Evolutionary conservation across 2,888 invertebrate species (phyloP).

Genomic region (Cremastinae sp.): DNA sequence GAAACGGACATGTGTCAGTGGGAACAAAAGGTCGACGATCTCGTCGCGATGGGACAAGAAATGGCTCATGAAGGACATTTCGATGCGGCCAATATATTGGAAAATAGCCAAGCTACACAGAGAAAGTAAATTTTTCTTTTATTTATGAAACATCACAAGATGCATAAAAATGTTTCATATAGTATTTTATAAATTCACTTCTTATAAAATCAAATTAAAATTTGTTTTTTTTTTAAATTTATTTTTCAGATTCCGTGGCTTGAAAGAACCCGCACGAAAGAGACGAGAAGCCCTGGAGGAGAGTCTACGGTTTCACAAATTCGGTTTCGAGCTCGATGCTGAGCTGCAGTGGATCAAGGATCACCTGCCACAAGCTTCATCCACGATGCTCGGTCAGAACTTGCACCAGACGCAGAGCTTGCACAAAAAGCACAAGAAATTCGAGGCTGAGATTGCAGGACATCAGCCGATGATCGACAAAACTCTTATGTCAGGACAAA

Average conservation of each 20-base stretch:
- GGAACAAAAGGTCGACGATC: constrained; percentile 89
- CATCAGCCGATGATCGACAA: constrained; percentile 92
- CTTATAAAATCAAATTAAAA: no score
- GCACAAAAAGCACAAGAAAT: constrained; percentile 95
- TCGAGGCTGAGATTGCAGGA: constrained; percentile 93
- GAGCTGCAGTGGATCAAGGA: constrained; percentile 98
- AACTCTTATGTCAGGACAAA: constrained; percentile 89
- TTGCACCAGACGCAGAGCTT: constrained; percentile 95
- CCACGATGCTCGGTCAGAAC: constrained; percentile 89
- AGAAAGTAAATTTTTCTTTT: constrained; percentile 80
- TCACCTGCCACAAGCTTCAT: constrained; percentile 90
- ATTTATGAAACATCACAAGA: constrained; percentile 9
- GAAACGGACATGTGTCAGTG: constrained; percentile 94
- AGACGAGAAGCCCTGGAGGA: constrained; percentile 91
- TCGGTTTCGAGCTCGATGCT: constrained; percentile 94
- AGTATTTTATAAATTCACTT: constrained; percentile 7
- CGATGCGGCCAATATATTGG: constrained; percentile 92
- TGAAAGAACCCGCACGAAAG: constrained; percentile 87
- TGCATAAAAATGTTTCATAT: constrained; percentile 4
- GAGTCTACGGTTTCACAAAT: constrained; percentile 93
- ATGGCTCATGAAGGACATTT: constrained; percentile 97
- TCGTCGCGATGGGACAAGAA: constrained; percentile 91
- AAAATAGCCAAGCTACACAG: constrained; percentile 88
- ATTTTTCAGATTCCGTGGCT: constrained; percentile 82
- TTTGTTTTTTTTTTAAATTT: neutral